Evolutionary conservation across 2,113 vertebrate species (phyloP), one percentile per base, ranked within the genome.

Genomic region (Monopterus albus): DNA sequence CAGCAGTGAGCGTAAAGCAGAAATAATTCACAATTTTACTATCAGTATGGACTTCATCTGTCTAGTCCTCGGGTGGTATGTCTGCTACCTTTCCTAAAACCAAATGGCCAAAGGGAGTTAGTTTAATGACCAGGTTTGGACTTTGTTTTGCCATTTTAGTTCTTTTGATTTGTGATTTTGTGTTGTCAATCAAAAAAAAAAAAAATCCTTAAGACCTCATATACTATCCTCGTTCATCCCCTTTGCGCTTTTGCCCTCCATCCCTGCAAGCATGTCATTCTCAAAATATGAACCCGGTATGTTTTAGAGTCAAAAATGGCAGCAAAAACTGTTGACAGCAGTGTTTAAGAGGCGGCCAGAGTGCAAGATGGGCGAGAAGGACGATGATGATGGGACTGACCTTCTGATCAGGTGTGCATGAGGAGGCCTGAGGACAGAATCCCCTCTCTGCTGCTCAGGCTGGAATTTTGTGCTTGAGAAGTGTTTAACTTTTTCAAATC

Each of bases 401-500:
- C 89, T 85, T 72, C 89, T 90, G 84, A 89, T 91, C 86, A 87
- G 85, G 79, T 85, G 86, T 85, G 75, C 51, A 31, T 53, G 71
- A 76, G 87, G 81, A 61, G 85, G 86, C 78, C 86, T 82, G 80
- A 85, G 85, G 90, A 90, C 85, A 89, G 87, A 92, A 93, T 93
- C 90, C 90, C 75, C 75, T 85, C 80, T 90, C 81, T 93, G 91
- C 92, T 93, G 90, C 78, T 82, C 88, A 91, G 85, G 91, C 91
- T 91, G 76, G 88, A 93, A 92, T 92, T 91, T 92, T 91, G 88
- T 93, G 92, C 91, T 92, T 85, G 91, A 89, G 88, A 91, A 83
- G 92, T 93, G 85, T 93, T 92, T 91, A 91, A 93, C 83, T 91
- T 92, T 83, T 81, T 87, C 75, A 91, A 92, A 92, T 93, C 92